Evolutionary conservation across 2,797 vertebrate genomes (phyloP).

Genomic region (Spondyliosoma cantharus): DNA sequence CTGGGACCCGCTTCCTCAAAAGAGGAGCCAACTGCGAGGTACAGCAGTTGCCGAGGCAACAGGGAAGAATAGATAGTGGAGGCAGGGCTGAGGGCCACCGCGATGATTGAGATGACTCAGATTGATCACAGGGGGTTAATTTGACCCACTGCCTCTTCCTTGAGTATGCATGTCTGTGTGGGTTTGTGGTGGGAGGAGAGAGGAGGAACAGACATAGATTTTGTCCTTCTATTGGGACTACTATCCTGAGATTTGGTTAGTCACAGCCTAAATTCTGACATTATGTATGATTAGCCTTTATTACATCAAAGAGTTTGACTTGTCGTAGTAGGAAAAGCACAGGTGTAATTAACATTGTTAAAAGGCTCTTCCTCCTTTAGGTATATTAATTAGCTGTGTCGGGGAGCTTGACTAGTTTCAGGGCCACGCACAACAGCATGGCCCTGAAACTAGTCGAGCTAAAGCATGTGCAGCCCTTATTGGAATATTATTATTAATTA

Average conservation of each 20-base stretch:
- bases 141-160: slow-evolving; percentile 53
- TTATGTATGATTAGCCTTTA: neutral
- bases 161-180: slow-evolving; percentile 48
- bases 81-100: slow-evolving; percentile 33
- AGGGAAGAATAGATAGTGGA: slow-evolving; percentile 42
- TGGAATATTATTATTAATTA: neutral
- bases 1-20: slow-evolving; percentile 97
- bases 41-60: slow-evolving; percentile 72
- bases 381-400: neutral
- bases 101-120: slow-evolving; percentile 70
- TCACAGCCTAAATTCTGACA: neutral
- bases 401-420: neutral
- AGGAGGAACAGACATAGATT: slow-evolving; percentile 24
- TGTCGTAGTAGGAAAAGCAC: neutral
- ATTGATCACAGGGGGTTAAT: slow-evolving; percentile 66
- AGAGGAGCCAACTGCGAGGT: slow-evolving; percentile 97
- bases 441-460: too few species aligned
- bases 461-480: neutral
- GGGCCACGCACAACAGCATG: neutral
- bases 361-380: neutral
- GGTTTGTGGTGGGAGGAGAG: slow-evolving; percentile 18
- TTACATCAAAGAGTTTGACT: neutral
- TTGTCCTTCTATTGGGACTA: slow-evolving; percentile 1
- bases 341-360: neutral
- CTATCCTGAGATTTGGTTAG: slow-evolving; percentile 2